These are phyloP conservation scores for Parnassius mnemosyne DNA, from an alignment of 2,888 invertebrate species.

Conservation along the genomic window DNA sequence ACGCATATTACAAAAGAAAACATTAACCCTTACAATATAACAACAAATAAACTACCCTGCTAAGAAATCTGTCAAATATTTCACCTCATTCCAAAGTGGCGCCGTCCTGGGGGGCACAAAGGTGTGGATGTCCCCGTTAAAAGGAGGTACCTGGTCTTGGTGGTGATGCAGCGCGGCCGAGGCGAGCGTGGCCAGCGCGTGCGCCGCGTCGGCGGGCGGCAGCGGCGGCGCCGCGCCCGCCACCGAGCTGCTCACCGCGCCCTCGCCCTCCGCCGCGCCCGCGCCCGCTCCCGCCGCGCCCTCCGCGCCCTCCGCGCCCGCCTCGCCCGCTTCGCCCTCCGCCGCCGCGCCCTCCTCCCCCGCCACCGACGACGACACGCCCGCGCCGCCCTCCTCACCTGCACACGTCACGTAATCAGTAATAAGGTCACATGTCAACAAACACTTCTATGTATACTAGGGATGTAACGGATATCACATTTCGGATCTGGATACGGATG, in stretches of 20 bases:
- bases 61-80: too few relatives aligned
- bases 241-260: slow-evolving; percentile 43
- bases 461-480: too few relatives aligned
- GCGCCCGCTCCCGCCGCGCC: slow-evolving; percentile 38
- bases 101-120: too few relatives aligned
- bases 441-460: too few relatives aligned
- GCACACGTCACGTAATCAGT: background rate
- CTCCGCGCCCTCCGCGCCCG: slow-evolving; percentile 32
- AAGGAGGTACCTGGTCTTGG: slow-evolving; percentile 53
- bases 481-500: too few relatives aligned
- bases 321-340: slow-evolving; percentile 11
- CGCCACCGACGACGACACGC: slow-evolving; percentile 60
- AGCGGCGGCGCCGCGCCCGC: slow-evolving; percentile 57
- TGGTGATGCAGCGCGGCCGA: slow-evolving; percentile 83
- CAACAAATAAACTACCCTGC: too few relatives aligned
- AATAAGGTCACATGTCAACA: too few relatives aligned
- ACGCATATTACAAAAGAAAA: too few relatives aligned
- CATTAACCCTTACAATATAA: too few relatives aligned
- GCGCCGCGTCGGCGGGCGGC: slow-evolving; percentile 79
- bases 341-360: slow-evolving; percentile 22
- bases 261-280: slow-evolving; percentile 33
- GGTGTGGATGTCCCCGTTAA: too few relatives aligned
- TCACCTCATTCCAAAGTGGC: too few relatives aligned
- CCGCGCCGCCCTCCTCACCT: slow-evolving; percentile 56
- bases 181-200: slow-evolving; percentile 86